phyloP scores from a whole-genome alignment of 2,888 invertebrate genomes.

The Leptarthrus brevirostris region DNA sequence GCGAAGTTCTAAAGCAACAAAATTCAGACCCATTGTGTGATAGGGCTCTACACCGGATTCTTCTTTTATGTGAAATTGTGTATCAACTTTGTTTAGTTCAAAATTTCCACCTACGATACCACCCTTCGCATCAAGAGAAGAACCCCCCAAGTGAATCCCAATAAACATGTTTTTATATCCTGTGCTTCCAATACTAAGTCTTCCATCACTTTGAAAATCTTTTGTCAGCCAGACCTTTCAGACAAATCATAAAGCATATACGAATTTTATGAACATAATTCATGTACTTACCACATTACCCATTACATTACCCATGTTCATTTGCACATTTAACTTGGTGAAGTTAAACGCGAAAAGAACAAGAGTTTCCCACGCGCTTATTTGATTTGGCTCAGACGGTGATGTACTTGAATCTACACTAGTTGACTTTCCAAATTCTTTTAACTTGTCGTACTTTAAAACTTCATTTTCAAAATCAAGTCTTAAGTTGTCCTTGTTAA shows the following conservation, averaged over 20 bases:
- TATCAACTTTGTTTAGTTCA: conserved; percentile 88
- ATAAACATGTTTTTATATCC: conserved; percentile 94
- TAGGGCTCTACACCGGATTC: conserved; percentile 91
- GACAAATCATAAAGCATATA: neutral
- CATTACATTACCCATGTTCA: conserved; percentile 99
- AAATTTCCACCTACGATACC: conserved; percentile 98
- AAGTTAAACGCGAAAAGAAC: conserved; percentile 97
- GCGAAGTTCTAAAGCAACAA: conserved; percentile 88
- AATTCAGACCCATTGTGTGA: conserved; percentile 83
- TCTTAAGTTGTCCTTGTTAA: conserved; percentile 70
- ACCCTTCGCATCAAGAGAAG: conserved; percentile 93
- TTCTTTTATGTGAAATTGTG: conserved; percentile 88
- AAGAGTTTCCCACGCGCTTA: conserved; percentile 93
- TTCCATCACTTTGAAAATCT: conserved; percentile 91
- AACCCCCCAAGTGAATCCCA: conserved; percentile 87
- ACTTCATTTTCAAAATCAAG: conserved; percentile 70
- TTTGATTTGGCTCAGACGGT: conserved; percentile 73
- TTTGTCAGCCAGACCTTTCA: conserved; percentile 84
- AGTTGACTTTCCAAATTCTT: conserved; percentile 70
- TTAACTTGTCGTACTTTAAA: conserved; percentile 68
- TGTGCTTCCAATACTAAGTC: conserved; percentile 91
- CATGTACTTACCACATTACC: conserved; percentile 85
- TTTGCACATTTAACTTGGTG: conserved; percentile 94
- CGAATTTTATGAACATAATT: conserved; percentile 50
- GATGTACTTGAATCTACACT: conserved; percentile 71